Evolutionary conservation across 2,888 invertebrate species (phyloP).

Genomic region (Hirtodrosophila alboralis): DNA sequence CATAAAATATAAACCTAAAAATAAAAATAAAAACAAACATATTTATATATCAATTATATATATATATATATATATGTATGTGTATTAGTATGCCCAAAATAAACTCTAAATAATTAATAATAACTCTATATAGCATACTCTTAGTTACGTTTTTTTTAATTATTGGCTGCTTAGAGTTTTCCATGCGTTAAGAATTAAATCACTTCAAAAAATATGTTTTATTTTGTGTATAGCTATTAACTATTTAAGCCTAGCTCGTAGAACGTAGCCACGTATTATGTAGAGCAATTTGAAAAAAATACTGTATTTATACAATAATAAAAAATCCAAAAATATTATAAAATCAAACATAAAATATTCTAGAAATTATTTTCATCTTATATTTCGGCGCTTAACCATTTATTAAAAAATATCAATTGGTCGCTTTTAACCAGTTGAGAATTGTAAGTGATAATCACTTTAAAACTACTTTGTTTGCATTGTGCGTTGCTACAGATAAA

Average conservation of each 20-base stretch:
- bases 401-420: too few species aligned
- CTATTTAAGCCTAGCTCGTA: conserved; percentile 67
- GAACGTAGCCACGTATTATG: conserved; percentile 71
- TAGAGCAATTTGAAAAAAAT: conserved; percentile 67
- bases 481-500: too few species aligned
- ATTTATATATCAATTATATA: too few species aligned
- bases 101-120: conserved; percentile 21
- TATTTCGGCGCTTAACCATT: too few species aligned
- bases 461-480: too few species aligned
- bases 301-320: conserved; percentile 66
- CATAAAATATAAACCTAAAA: conserved; percentile 37
- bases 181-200: conserved; percentile 53
- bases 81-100: conserved; percentile 10
- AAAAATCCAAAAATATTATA: conserved; percentile 42
- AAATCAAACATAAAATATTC: conserved; percentile 13
- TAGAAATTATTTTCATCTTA: too few species aligned
- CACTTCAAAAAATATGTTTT: conserved; percentile 46
- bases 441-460: too few species aligned
- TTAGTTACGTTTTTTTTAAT: conserved; percentile 42
- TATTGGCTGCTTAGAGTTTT: conserved; percentile 58
- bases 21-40: too few species aligned
- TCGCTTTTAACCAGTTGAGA: too few species aligned
- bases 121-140: conserved; percentile 32
- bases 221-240: conserved; percentile 70
- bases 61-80: conserved; percentile 13